Evolutionary conservation across 2,888 invertebrate genomes (phyloP).

Genomic region (Diarsia dahlii): DNA sequence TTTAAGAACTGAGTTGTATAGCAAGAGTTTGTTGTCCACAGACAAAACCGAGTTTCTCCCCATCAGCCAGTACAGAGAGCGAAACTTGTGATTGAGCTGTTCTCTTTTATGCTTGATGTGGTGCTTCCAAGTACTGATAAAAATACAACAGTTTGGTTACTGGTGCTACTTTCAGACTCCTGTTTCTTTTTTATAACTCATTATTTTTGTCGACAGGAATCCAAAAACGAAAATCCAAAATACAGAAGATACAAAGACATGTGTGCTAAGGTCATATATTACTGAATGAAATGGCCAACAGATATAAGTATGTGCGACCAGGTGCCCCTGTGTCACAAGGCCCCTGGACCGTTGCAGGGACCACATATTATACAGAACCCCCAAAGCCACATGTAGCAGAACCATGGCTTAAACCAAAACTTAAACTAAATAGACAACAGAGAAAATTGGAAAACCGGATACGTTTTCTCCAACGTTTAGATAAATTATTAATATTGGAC

Average conservation of each 20-base stretch:
- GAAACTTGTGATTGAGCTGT: too few species aligned
- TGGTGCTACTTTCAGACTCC: background rate
- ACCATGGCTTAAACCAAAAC: background rate
- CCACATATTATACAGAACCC: background rate
- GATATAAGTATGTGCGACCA: background rate
- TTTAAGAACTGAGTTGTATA: too few species aligned
- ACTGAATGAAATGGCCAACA: background rate
- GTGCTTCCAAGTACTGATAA: too few species aligned
- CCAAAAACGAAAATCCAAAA: background rate
- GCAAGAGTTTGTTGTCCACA: too few species aligned
- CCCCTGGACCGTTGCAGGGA: background rate
- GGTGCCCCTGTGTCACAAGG: background rate
- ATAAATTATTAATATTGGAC: background rate
- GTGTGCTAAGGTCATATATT: too few species aligned
- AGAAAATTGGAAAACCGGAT: background rate
- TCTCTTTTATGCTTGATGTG: too few species aligned
- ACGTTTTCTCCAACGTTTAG: background rate
- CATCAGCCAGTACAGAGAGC: too few species aligned
- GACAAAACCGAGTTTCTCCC: too few species aligned
- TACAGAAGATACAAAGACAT: background rate
- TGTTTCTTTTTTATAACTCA: background rate
- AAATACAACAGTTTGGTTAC: too few species aligned
- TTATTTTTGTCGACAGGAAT: constrained; percentile 12
- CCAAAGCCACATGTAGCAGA: background rate
- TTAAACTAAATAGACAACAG: background rate